Base-by-base conservation (phyloP, 2,888 invertebrate genomes). In the Apotomis betuletana region DNA sequence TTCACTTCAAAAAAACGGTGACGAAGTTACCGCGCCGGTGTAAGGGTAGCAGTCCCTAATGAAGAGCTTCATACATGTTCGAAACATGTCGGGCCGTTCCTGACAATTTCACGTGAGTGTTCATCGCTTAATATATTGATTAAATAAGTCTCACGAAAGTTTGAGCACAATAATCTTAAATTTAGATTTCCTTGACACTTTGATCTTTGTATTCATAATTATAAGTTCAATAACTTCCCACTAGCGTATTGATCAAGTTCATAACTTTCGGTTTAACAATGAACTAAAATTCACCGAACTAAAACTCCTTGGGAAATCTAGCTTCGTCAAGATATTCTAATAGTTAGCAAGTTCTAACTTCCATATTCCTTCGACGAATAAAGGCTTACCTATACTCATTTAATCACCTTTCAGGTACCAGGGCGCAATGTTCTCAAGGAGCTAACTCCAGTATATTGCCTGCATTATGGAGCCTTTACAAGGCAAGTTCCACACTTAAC, bases 401-500 rank as follows among this genome's bases (percentile, higher is more conserved):
- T 55, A 73, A 69, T 64, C 64, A 70, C 52, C 67, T 58, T 49
- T 52, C 59, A 73, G 70, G 76, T 83, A 86, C 86, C 76, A 84
- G 81, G 80, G 77, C 75, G 76, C 73, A 79, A 86, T 82, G 77
- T 81, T 79, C 76, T 80, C 79, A 78, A 83, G 83, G 83, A 85
- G 81, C 78, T 81, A 83, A 81, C 84, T 83, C 77, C 69, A 46
- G 79, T 75, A 79, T 76, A 83, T 83, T 80, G 78, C 77, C 75
- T 87, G 83, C 83, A 87, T 87, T 87, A 87, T 86, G 81, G 81
- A 87, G 80, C 81, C 81, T 82, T 84, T 85, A 85, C 86, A 84
- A 85, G 85, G 80, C 79, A 86, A 87, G 81, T 87, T 87, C 81
- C 81, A 81, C 83, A 83, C 85, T 86, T 83, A 84, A 81, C 83